Conservation (phyloP, 2,888 invertebrate species). For the Pyrocoelia pectoralis region DNA sequence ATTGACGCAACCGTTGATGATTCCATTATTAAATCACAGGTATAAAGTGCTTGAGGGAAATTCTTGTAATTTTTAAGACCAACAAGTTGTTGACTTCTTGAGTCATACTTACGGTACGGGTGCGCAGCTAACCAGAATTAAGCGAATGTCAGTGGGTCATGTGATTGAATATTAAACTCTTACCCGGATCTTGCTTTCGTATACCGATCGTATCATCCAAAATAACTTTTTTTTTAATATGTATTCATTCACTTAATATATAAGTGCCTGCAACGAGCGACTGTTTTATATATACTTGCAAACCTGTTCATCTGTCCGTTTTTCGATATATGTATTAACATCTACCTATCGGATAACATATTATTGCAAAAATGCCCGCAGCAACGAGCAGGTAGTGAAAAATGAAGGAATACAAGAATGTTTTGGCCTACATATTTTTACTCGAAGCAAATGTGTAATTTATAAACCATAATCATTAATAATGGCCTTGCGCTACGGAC, state of each 20-base stretch:
- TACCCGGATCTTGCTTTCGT: slow-evolving; percentile 42
- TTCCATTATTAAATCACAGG: slow-evolving; percentile 8
- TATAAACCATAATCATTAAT: background rate
- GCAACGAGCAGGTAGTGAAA: background rate
- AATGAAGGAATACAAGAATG: slow-evolving; percentile 4
- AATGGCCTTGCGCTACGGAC: background rate
- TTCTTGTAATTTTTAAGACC: slow-evolving; percentile 13
- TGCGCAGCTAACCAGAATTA: slow-evolving; percentile 18
- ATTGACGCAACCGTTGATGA: slow-evolving; percentile 7
- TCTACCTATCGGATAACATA: background rate
- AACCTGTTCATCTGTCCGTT: too few relatives aligned
- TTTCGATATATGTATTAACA: too few relatives aligned
- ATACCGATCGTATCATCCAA: background rate
- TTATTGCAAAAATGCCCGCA: background rate
- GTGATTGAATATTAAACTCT: slow-evolving; percentile 38
- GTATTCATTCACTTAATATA: too few relatives aligned
- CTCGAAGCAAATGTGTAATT: background rate
- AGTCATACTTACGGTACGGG: slow-evolving; percentile 30
- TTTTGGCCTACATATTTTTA: slow-evolving; percentile 5
- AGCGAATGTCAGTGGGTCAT: slow-evolving; percentile 46
- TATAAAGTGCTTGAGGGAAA: background rate
- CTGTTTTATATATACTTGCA: too few relatives aligned
- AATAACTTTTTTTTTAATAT: background rate
- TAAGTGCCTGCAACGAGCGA: too few relatives aligned
- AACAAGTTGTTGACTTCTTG: slow-evolving; percentile 18